A percentile compares a stretch with the other conserved stretches of the same genome.
These are phyloP conservation scores for Nestor notabilis DNA, from an alignment of 2,113 vertebrate species.

Conservation along the genomic window DNA sequence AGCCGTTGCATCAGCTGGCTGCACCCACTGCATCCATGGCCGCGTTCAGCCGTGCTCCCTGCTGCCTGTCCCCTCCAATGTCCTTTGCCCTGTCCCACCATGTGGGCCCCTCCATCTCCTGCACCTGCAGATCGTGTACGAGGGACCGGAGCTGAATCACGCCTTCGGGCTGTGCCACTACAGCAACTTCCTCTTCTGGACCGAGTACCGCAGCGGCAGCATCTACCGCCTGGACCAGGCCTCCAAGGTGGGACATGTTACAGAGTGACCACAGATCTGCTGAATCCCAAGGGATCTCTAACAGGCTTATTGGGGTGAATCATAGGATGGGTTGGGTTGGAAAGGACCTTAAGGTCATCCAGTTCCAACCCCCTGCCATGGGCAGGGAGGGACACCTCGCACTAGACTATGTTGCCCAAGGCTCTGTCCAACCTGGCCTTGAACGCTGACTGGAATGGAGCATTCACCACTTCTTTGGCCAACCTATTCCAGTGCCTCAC, in stretches of 20 bases:
- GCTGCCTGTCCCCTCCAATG: accelerated
- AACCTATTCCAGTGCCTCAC: neutral
- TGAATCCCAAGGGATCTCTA: too few species aligned
- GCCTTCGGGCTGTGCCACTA: constrained; percentile 96
- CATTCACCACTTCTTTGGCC: neutral
- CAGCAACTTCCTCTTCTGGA: constrained; percentile 94
- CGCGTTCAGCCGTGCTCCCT: accelerated
- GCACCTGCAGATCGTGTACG: constrained; percentile 85
- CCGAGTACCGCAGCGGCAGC: constrained; percentile 92
- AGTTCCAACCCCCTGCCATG: neutral
- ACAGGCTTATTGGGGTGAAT: too few species aligned
- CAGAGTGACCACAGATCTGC: too few species aligned
- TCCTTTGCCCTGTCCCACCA: neutral
- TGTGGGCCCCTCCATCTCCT: neutral
- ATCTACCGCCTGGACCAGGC: constrained; percentile 90
- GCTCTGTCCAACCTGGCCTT: neutral
- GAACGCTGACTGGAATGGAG: neutral
- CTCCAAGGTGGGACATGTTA: constrained; percentile 79
- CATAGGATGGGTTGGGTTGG: neutral
- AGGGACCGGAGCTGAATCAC: constrained; percentile 91
- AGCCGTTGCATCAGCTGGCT: accelerated
- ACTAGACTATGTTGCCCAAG: neutral
- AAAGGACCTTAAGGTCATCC: neutral
- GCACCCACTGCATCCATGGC: accelerated
- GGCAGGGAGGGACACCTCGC: neutral